These are phyloP conservation scores for Poliocrania exsul DNA, from an alignment of 2,797 vertebrate genomes.

Conservation along the genomic window DNA sequence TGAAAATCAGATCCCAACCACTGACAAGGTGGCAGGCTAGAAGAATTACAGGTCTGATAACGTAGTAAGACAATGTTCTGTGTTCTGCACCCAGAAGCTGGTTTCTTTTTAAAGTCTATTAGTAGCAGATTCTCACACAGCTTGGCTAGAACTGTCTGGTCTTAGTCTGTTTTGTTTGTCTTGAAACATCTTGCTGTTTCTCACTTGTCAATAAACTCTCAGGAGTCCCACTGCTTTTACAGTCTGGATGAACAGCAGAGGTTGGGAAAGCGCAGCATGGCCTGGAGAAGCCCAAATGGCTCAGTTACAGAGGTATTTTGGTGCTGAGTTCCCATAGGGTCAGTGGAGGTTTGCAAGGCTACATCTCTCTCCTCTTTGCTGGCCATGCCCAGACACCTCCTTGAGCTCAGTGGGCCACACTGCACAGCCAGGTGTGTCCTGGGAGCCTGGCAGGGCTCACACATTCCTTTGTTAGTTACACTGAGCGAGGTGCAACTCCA, in stretches of 20 bases:
- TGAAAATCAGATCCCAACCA: background rate
- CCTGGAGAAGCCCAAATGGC: background rate
- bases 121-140: background rate
- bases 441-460: background rate
- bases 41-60: background rate
- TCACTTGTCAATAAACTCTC: background rate
- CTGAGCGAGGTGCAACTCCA: background rate
- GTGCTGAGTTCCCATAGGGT: background rate
- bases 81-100: background rate
- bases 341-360: background rate
- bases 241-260: background rate
- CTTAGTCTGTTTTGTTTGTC: background rate
- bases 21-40: background rate
- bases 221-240: background rate
- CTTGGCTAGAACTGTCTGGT: background rate
- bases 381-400: background rate
- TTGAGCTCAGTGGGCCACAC: fast-evolving
- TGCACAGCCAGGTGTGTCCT: background rate
- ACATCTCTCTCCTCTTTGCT: background rate
- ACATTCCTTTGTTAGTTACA: fast-evolving
- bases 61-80: background rate
- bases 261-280: background rate
- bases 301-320: background rate
- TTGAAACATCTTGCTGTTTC: background rate
- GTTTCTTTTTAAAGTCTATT: background rate